A percentile compares a stretch with the other conserved stretches of the same genome.
Evolutionary conservation across 2,113 vertebrate species (phyloP).

Genomic region (Apteryx owenii): DNA sequence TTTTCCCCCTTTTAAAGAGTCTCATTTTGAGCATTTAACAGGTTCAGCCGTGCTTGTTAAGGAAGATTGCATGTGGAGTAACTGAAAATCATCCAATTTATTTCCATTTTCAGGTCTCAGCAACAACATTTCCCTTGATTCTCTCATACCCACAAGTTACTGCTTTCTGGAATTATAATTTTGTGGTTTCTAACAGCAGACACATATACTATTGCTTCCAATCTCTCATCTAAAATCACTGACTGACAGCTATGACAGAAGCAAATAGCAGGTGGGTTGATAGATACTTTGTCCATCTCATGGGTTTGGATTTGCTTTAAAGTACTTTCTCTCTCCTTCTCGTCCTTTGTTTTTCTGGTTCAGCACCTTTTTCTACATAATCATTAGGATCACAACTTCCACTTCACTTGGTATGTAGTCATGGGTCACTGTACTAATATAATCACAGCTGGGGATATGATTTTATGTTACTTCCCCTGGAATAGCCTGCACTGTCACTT

Average conservation of each 20-base stretch:
- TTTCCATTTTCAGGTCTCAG: conserved; percentile 15
- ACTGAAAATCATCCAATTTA: not conserved
- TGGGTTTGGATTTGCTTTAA: conserved; percentile 58
- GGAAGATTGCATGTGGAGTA: not conserved
- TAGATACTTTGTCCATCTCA: conserved; percentile 35
- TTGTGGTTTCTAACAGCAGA: conserved; percentile 8
- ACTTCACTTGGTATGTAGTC: conserved; percentile 47
- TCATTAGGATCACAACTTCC: conserved; percentile 53
- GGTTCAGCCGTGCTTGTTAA: not conserved
- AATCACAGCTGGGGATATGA: conserved; percentile 70
- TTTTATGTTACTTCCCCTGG: not conserved
- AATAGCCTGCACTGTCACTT: not conserved
- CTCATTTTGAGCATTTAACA: not conserved
- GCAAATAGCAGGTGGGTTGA: conserved; percentile 66
- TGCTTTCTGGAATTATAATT: not conserved
- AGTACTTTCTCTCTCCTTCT: conserved; percentile 25
- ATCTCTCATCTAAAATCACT: conserved; percentile 38
- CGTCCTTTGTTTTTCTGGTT: not conserved
- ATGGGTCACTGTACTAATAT: conserved; percentile 40
- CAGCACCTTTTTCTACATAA: conserved; percentile 55
- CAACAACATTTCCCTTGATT: conserved; percentile 14
- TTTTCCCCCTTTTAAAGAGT: not conserved
- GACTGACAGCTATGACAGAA: conserved; percentile 71
- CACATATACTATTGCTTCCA: not conserved
- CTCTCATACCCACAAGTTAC: not conserved